A percentile compares a stretch with the other conserved stretches of the same genome.
These are phyloP conservation scores for Pocillopora grandis DNA, from an alignment of 92 coral and sea anemone genomes.

Conservation along the genomic window DNA sequence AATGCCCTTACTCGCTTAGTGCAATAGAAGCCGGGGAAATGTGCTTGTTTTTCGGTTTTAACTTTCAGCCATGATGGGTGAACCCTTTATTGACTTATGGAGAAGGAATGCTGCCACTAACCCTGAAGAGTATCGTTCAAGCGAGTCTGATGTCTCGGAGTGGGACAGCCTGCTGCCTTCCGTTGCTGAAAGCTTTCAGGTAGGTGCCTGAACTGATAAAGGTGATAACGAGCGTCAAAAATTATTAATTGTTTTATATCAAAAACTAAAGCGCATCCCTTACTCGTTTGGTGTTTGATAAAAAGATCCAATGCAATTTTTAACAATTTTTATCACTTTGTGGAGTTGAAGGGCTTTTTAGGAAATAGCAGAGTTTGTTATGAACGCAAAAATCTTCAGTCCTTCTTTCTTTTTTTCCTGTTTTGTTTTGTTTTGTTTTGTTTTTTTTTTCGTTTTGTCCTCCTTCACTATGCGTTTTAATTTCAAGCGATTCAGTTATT, in stretches of 20 bases:
- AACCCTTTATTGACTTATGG: constrained; percentile 51
- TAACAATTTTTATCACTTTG: too few species aligned
- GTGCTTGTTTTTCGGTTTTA: not conserved
- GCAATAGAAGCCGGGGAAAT: not conserved
- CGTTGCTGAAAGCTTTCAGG: constrained; percentile 30
- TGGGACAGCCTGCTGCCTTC: constrained; percentile 12
- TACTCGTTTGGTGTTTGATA: too few species aligned
- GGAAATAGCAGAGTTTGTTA: too few species aligned
- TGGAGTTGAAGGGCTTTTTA: too few species aligned
- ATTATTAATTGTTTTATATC: not conserved
- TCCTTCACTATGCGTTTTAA: too few species aligned
- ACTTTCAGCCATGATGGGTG: constrained; percentile 32
- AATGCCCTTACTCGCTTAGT: not conserved
- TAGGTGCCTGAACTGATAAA: not conserved
- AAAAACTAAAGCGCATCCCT: not conserved
- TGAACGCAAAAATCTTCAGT: too few species aligned
- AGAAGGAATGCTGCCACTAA: constrained; percentile 51
- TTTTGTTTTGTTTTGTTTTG: too few species aligned
- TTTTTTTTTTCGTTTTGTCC: too few species aligned
- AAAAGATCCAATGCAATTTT: too few species aligned
- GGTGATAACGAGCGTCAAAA: not conserved
- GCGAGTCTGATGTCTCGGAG: constrained; percentile 12
- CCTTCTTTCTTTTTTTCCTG: too few species aligned
- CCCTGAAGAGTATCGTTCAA: constrained; percentile 24
- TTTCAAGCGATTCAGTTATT: too few species aligned